phyloP scores from a whole-genome alignment of 2,888 invertebrate genomes.

The Macroteleia sp. region DNA sequence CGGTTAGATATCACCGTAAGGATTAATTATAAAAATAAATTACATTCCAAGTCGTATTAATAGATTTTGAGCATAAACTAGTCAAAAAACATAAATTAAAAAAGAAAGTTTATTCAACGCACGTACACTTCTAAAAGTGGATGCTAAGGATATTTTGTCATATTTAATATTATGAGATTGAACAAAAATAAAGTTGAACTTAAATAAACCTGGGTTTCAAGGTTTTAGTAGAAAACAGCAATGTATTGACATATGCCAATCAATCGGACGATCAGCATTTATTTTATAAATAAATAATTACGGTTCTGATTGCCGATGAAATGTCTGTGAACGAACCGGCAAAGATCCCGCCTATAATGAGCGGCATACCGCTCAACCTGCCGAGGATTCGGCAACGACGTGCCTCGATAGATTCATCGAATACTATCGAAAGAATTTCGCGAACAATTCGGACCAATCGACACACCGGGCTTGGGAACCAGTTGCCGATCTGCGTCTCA shows the following conservation, averaged over 20 bases:
- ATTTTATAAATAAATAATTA: conserved; percentile 59
- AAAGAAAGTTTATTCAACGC: too few relatives aligned
- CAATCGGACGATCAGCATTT: conserved; percentile 50
- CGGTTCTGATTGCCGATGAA: conserved; percentile 31
- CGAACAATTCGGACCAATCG: conserved; percentile 82
- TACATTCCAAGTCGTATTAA: too few relatives aligned
- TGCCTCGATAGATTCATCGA: conserved; percentile 84
- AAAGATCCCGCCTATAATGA: conserved; percentile 77
- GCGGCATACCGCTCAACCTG: conserved; percentile 75
- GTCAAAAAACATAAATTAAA: too few relatives aligned
- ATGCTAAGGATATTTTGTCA: too few relatives aligned
- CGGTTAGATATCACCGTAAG: too few relatives aligned
- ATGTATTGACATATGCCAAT: conserved; percentile 9
- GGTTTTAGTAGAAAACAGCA: too few relatives aligned
- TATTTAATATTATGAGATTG: too few relatives aligned
- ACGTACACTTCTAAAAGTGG: too few relatives aligned
- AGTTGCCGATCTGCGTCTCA: conserved; percentile 76
- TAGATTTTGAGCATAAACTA: too few relatives aligned
- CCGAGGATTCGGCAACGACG: conserved; percentile 77
- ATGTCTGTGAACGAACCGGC: conserved; percentile 63
- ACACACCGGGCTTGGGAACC: conserved; percentile 80
- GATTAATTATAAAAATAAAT: too few relatives aligned
- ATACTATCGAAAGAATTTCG: conserved; percentile 84
- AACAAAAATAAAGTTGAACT: too few relatives aligned
- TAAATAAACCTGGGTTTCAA: too few relatives aligned